Conservation (phyloP, 2,113 vertebrate species). For the Ageneiosus marmoratus region DNA sequence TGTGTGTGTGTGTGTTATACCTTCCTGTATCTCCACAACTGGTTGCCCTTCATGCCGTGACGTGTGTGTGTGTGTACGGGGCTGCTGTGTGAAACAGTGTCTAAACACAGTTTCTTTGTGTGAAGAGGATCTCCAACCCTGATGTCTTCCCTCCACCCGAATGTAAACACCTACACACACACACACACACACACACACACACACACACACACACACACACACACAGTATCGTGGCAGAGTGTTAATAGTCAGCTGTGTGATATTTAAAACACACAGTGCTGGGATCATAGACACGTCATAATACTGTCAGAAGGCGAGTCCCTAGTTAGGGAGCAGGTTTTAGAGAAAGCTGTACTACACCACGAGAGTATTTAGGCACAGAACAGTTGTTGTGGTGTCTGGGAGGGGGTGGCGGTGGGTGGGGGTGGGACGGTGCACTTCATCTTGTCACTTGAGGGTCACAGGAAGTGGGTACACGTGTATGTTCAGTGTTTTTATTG, state of each 20-base stretch:
- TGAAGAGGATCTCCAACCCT: slow-evolving; percentile 92
- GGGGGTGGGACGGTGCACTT: too few relatives aligned
- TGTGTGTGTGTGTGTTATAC: slow-evolving; percentile 63
- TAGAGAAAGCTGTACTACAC: background rate
- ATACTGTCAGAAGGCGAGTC: background rate
- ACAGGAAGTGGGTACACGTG: too few relatives aligned
- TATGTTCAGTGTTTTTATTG: too few relatives aligned
- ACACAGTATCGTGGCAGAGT: background rate
- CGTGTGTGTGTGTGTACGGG: slow-evolving; percentile 89
- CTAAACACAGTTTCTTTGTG: slow-evolving; percentile 93
- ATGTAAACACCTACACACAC: slow-evolving; percentile 85
- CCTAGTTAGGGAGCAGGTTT: background rate
- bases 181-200: slow-evolving; percentile 14
- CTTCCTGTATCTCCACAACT: slow-evolving; percentile 92
- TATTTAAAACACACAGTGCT: background rate
- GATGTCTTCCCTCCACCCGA: slow-evolving; percentile 96
- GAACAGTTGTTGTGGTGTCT: too few relatives aligned
- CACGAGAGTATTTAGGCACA: too few relatives aligned
- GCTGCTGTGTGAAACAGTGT: slow-evolving; percentile 89
- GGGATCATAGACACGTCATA: background rate
- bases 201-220: slow-evolving; percentile 1
- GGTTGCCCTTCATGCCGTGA: slow-evolving; percentile 97
- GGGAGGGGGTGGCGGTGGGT: too few relatives aligned
- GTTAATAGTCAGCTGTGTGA: background rate
- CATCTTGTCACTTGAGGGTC: too few relatives aligned